Evolutionary conservation across 1,140 invertebrate species (phyloP).

Genomic region (Centruroides sculpturatus): DNA sequence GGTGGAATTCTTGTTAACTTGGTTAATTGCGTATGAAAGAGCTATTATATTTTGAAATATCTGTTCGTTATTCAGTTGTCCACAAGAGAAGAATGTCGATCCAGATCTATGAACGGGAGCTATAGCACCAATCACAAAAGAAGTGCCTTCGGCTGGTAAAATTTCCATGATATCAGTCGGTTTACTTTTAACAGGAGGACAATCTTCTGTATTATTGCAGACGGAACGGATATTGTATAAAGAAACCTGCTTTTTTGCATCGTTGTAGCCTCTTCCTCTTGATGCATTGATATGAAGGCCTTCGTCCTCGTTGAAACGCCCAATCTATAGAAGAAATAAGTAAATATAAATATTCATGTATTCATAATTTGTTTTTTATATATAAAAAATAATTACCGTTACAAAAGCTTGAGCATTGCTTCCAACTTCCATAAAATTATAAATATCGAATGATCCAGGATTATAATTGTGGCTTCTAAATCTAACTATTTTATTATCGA

Average conservation of each 20-base stretch:
- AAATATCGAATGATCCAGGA: conserved; percentile 21
- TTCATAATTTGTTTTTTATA: background rate
- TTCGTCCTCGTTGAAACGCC: conserved; percentile 17
- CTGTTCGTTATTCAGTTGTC: conserved; percentile 14
- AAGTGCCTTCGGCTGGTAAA: conserved; percentile 12
- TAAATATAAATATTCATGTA: background rate
- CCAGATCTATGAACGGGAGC: conserved; percentile 21
- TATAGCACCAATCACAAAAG: conserved; percentile 19
- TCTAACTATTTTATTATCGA: conserved; percentile 15
- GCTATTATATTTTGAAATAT: conserved; percentile 22
- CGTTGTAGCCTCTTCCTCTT: conserved; percentile 18
- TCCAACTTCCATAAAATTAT: conserved; percentile 15
- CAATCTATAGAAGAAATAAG: conserved; percentile 4
- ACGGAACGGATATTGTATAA: conserved; percentile 19
- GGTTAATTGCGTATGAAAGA: conserved; percentile 21
- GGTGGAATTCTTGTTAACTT: conserved; percentile 19
- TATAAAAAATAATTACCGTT: conserved; percentile 3
- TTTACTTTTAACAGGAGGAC: background rate
- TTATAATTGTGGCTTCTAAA: conserved; percentile 16
- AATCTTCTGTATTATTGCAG: conserved; percentile 14
- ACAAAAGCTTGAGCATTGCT: conserved; percentile 13
- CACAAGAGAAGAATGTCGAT: conserved; percentile 21
- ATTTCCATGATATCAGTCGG: conserved; percentile 15
- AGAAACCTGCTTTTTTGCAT: conserved; percentile 14
- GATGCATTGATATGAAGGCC: conserved; percentile 18